Percentiles rank a stretch among this genome's conserved stretches.
Conservation (phyloP, 2,888 invertebrate genomes). For the Acanthosepion lycidas region DNA sequence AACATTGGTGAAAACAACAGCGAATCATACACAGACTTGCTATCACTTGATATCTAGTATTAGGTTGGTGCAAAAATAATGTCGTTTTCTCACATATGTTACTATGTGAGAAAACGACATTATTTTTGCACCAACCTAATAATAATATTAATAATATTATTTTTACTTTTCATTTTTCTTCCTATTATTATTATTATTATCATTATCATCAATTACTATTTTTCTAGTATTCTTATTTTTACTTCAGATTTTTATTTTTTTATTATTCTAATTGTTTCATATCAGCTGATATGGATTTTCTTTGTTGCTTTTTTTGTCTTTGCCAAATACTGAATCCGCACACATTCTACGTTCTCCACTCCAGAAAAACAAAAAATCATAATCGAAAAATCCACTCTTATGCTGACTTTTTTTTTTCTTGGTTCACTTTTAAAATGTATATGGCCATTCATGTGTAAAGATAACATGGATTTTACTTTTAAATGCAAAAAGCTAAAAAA, state of each 20-base stretch:
- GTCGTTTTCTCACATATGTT: too few species aligned
- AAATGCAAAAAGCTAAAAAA: not conserved
- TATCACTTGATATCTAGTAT: too few species aligned
- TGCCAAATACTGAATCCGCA: not conserved
- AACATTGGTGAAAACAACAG: too few species aligned
- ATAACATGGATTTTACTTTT: slow-evolving; percentile 6
- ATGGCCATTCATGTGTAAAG: slow-evolving; percentile 22
- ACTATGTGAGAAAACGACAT: too few species aligned
- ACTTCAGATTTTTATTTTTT: not conserved
- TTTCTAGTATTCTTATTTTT: not conserved
- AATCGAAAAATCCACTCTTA: not conserved
- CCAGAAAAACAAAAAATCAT: not conserved
- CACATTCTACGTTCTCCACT: not conserved
- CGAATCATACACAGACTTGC: too few species aligned
- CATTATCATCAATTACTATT: not conserved
- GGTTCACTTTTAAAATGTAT: not conserved
- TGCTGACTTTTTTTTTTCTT: not conserved
- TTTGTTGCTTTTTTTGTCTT: not conserved
- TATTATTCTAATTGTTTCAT: not conserved
- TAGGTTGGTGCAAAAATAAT: too few species aligned
- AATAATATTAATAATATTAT: too few species aligned
- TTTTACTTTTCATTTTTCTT: too few species aligned
- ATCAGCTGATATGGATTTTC: not conserved
- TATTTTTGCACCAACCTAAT: too few species aligned
- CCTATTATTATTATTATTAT: not conserved